Conservation (phyloP, 2,113 vertebrate genomes). For the Nothobranchius kuhntae region DNA sequence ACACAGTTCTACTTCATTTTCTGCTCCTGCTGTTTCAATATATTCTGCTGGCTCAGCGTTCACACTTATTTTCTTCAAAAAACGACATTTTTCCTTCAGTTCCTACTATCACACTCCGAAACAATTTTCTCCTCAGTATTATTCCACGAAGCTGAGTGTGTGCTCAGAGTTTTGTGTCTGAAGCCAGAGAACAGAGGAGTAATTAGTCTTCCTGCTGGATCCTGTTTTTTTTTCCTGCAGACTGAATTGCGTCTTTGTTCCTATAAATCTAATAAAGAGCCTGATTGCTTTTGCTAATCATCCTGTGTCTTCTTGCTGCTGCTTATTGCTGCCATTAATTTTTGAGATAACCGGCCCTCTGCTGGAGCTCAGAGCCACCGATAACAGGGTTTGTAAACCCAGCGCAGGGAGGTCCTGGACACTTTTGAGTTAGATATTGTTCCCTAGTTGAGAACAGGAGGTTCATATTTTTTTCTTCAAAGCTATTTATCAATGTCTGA, state of each 20-base stretch:
- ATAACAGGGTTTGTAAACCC: conserved; percentile 44
- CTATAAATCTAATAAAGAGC: conserved; percentile 76
- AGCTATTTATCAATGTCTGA: background rate
- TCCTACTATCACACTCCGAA: conserved; percentile 10
- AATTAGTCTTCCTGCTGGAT: conserved; percentile 64
- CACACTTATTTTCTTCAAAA: conserved; percentile 13
- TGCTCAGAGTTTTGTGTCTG: conserved; percentile 24
- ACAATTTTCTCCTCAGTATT: conserved; percentile 26
- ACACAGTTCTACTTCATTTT: conserved; percentile 1
- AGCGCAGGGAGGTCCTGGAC: conserved; percentile 23
- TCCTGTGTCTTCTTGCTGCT: conserved; percentile 67
- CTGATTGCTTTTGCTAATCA: conserved; percentile 78
- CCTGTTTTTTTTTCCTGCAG: conserved; percentile 17
- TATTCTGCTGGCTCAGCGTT: conserved; percentile 28
- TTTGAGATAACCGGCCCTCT: conserved; percentile 68
- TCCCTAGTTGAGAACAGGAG: background rate
- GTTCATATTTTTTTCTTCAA: background rate
- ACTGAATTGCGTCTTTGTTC: conserved; percentile 71
- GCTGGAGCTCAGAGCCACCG: conserved; percentile 48
- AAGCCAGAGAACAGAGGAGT: conserved; percentile 42
- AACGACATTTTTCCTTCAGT: conserved; percentile 4
- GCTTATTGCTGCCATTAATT: conserved; percentile 77
- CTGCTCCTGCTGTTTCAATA: background rate
- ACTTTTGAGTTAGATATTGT: conserved; percentile 18
- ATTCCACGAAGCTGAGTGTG: conserved; percentile 23